Conservation (phyloP, 2,113 vertebrate genomes). For the Ranitomeya imitator region DNA sequence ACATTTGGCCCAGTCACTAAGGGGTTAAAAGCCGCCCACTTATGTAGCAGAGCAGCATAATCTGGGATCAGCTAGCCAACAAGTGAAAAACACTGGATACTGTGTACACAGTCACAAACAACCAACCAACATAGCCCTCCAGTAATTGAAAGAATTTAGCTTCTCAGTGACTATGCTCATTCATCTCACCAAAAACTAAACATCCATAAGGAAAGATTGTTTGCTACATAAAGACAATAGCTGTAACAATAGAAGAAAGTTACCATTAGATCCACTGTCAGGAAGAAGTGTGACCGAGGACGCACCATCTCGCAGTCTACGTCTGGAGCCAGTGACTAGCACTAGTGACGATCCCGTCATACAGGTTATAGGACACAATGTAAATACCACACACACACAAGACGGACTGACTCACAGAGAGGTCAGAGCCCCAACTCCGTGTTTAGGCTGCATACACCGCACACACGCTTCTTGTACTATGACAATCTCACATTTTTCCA, state of each 20-base stretch:
- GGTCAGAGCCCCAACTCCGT: background rate
- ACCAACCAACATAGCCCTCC: background rate
- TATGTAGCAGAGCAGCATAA: too few species aligned
- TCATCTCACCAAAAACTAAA: background rate
- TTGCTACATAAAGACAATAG: background rate
- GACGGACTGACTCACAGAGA: background rate
- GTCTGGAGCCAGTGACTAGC: background rate
- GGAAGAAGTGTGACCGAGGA: background rate
- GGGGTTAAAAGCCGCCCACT: too few species aligned
- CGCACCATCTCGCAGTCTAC: background rate
- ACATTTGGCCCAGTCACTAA: too few species aligned
- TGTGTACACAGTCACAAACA: background rate
- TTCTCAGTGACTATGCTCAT: background rate
- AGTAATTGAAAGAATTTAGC: background rate
- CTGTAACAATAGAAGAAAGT: background rate
- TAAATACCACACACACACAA: conserved; percentile 21
- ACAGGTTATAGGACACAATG: background rate
- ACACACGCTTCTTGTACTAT: background rate
- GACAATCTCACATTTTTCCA: background rate
- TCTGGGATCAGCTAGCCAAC: background rate
- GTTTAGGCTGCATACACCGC: conserved; percentile 1
- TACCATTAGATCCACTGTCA: background rate
- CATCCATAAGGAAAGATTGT: background rate
- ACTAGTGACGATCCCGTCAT: background rate
- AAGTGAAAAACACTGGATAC: background rate